phyloP scores from a whole-genome alignment of 64 coral and sea anemone genomes.

The Dendronephthya gigantea region DNA sequence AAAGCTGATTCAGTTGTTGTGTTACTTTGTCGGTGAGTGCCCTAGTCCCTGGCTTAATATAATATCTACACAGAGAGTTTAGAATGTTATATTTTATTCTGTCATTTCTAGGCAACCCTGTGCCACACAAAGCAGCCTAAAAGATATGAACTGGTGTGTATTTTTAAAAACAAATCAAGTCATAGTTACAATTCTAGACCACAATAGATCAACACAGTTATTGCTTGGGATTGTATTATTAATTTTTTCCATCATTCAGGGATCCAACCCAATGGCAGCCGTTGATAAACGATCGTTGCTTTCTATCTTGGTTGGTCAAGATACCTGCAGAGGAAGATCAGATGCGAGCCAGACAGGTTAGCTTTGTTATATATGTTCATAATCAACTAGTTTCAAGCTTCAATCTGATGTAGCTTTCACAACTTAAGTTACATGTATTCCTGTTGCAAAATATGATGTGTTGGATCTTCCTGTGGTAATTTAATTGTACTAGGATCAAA shows the following conservation, averaged over 20 bases:
- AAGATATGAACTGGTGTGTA: constrained; percentile 96
- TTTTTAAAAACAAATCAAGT: not conserved
- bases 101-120: constrained; percentile 65
- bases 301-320: constrained; percentile 93
- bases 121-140: constrained; percentile 91
- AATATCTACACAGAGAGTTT: too few species aligned
- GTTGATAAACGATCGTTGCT: constrained; percentile 93
- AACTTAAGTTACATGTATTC: too few species aligned
- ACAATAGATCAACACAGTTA: too few species aligned
- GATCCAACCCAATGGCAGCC: constrained; percentile 96
- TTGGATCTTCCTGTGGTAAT: not conserved
- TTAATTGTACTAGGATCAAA: not conserved
- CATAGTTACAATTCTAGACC: too few species aligned
- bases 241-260: constrained; percentile 34
- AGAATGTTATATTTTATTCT: not conserved
- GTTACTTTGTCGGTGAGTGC: constrained; percentile 68
- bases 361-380: too few species aligned
- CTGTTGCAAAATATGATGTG: too few species aligned
- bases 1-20: constrained; percentile 98
- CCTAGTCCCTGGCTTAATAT: too few species aligned
- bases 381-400: too few species aligned
- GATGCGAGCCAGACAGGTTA: constrained; percentile 73
- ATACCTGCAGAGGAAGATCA: constrained; percentile 98
- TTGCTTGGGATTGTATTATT: too few species aligned
- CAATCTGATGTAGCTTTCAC: too few species aligned